A percentile compares a stretch with the other conserved stretches of the same genome.
Conservation (phyloP, 2,797 vertebrate species). For the Gambusia yucatana region DNA sequence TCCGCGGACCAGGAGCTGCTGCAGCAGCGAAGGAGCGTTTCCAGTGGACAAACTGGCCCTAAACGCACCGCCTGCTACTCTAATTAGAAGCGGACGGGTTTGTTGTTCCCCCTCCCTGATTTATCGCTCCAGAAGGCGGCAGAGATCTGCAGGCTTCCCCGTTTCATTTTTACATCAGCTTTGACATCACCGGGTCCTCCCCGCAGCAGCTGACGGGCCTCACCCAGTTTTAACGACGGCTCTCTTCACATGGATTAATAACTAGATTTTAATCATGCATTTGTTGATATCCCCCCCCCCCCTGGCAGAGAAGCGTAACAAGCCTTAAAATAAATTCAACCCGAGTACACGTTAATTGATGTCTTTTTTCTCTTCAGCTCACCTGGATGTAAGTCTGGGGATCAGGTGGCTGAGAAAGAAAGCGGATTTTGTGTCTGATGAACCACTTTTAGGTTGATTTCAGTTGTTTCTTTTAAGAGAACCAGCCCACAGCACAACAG, state of each 20-base stretch:
- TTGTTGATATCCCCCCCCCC: not conserved
- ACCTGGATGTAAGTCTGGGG: not conserved
- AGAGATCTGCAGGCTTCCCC: constrained; percentile 69
- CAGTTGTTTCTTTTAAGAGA: not conserved
- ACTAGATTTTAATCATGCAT: not conserved
- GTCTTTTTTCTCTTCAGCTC: not conserved
- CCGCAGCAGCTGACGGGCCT: constrained; percentile 34
- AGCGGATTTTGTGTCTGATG: not conserved
- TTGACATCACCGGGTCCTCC: constrained; percentile 76
- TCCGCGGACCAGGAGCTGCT: constrained; percentile 48
- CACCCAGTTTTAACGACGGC: constrained; percentile 15
- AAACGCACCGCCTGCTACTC: constrained; percentile 54
- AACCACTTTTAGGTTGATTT: not conserved
- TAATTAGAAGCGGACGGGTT: constrained; percentile 28
- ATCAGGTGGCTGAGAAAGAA: not conserved
- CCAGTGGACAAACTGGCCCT: constrained; percentile 39
- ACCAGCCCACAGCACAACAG: not conserved
- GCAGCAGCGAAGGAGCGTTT: constrained; percentile 29
- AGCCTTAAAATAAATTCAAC: not conserved
- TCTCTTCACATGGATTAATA: not conserved
- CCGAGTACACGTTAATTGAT: not conserved
- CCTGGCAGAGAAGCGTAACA: not conserved
- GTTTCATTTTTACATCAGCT: constrained; percentile 70
- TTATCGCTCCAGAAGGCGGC: constrained; percentile 43
- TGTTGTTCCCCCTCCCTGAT: constrained; percentile 21